These are phyloP conservation scores for Stichodactyla helianthus DNA, from an alignment of 64 coral and sea anemone species.

Conservation along the genomic window DNA sequence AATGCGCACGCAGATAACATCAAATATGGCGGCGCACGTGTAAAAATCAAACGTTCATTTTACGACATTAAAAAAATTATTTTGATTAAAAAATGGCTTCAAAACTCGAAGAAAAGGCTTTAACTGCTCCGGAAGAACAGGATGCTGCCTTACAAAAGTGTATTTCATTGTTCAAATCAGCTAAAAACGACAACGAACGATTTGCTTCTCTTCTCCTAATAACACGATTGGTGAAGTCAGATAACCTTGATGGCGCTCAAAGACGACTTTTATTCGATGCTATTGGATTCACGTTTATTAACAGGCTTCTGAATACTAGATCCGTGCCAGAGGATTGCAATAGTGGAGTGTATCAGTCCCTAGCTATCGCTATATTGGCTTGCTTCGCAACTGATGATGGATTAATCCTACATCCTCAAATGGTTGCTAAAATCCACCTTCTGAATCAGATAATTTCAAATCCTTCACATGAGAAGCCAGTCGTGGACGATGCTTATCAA, in stretches of 20 bases:
- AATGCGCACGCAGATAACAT: neutral
- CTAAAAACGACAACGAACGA: conserved; percentile 78
- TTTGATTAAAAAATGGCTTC: neutral
- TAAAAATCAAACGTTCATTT: neutral
- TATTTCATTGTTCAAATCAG: conserved; percentile 52
- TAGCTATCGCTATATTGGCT: conserved; percentile 73
- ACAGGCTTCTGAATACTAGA: conserved; percentile 26
- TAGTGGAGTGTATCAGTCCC: conserved; percentile 51
- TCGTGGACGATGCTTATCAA: conserved; percentile 35
- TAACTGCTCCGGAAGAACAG: neutral
- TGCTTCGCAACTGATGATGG: conserved; percentile 86
- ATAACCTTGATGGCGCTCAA: conserved; percentile 23
- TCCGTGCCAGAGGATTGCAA: conserved; percentile 56
- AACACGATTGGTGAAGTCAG: conserved; percentile 60
- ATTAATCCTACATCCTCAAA: conserved; percentile 52
- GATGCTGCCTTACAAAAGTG: conserved; percentile 67
- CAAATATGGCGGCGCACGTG: conserved; percentile 1
- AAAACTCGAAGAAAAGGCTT: neutral
- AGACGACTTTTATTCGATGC: conserved; percentile 63
- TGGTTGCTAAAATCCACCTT: conserved; percentile 62
- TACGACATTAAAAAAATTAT: neutral
- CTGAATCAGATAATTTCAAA: conserved; percentile 43
- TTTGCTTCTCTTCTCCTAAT: conserved; percentile 78
- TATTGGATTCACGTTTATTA: conserved; percentile 81
- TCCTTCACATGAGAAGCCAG: neutral